Conservation (phyloP, 2,797 vertebrate genomes). For the Borostomias antarcticus region DNA sequence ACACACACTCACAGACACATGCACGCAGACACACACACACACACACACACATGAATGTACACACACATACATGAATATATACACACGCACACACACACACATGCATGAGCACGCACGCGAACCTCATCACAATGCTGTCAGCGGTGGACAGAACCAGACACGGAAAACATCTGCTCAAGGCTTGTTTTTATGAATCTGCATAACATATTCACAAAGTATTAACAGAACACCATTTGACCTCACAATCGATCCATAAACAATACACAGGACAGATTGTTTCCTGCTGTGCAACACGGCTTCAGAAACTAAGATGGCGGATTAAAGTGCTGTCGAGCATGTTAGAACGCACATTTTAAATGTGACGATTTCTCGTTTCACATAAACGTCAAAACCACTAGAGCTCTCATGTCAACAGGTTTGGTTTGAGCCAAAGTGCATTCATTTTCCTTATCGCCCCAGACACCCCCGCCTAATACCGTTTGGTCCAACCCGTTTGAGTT, state of each 20-base stretch:
- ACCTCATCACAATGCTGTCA: background rate
- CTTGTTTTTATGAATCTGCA: background rate
- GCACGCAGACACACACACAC: background rate
- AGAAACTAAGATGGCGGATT: background rate
- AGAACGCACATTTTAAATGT: background rate
- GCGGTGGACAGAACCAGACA: background rate
- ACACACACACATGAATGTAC: background rate
- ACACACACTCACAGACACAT: background rate
- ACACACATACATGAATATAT: background rate
- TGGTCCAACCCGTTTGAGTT: constrained; percentile 60
- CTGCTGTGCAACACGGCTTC: background rate
- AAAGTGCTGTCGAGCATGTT: background rate
- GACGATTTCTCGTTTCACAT: too few species aligned
- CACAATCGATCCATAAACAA: background rate
- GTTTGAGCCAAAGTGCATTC: background rate
- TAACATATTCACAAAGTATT: constrained; percentile 2
- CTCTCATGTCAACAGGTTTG: background rate
- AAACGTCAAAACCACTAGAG: background rate
- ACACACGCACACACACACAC: background rate
- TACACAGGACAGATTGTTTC: constrained; percentile 1
- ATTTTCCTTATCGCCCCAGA: background rate
- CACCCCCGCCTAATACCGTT: constrained; percentile 52
- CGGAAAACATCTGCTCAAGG: constrained; percentile 7
- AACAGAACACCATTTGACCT: background rate
- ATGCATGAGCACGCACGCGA: background rate